Percentiles rank a stretch among this genome's conserved stretches.
These are phyloP conservation scores for Siniperca scherzeri DNA, from an alignment of 2,797 vertebrate species.

Conservation along the genomic window DNA sequence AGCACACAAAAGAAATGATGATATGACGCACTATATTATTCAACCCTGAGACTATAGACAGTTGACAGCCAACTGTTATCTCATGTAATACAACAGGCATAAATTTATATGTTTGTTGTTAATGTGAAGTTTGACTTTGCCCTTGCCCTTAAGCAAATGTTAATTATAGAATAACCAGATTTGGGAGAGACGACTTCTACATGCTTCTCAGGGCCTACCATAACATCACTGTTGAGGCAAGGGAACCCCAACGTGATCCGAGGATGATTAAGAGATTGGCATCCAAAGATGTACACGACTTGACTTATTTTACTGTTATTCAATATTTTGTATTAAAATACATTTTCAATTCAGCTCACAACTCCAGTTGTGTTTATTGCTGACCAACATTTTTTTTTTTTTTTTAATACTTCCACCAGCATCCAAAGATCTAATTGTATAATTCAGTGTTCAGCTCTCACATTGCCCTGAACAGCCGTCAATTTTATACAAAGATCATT, in stretches of 20 bases:
- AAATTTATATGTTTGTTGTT: slow-evolving; percentile 14
- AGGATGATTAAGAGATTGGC: slow-evolving; percentile 17
- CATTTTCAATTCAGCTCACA: not conserved
- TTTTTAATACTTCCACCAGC: not conserved
- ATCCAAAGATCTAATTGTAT: not conserved
- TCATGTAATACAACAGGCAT: not conserved
- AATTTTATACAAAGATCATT: not conserved
- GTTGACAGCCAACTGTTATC: slow-evolving; percentile 25
- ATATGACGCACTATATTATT: slow-evolving; percentile 35
- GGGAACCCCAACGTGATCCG: not conserved
- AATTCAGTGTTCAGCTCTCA: slow-evolving; percentile 13
- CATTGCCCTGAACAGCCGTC: not conserved
- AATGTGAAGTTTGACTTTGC: slow-evolving; percentile 25
- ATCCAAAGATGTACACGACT: not conserved
- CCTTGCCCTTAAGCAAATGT: slow-evolving; percentile 1
- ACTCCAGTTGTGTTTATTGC: slow-evolving; percentile 6
- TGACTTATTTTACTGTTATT: slow-evolving; percentile 9
- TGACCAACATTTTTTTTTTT: not conserved
- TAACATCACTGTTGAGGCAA: not conserved
- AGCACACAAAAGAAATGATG: slow-evolving; percentile 25
- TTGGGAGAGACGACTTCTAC: not conserved
- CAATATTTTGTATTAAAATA: not conserved
- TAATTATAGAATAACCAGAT: slow-evolving; percentile 4
- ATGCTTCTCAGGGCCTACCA: slow-evolving; percentile 1
- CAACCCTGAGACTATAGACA: slow-evolving; percentile 1